These are phyloP conservation scores for Gonioctena quinquepunctata DNA, from an alignment of 1,140 invertebrate genomes.

Conservation along the genomic window DNA sequence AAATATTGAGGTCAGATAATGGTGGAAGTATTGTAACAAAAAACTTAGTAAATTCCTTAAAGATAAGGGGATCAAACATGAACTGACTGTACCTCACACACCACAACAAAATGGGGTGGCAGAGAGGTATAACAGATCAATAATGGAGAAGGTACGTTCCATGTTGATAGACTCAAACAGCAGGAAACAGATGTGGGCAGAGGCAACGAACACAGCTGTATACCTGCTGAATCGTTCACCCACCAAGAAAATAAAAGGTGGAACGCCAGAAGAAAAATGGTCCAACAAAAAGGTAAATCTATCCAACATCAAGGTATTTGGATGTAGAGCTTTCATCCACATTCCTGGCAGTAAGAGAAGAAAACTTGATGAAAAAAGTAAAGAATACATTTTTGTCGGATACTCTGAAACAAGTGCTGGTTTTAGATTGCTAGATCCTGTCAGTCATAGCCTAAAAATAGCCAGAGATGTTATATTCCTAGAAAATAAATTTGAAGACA, in stretches of 20 bases:
- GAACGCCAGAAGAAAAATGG: constrained; percentile 54
- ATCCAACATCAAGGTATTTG: constrained; percentile 47
- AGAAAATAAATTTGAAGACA: no score
- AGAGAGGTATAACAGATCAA: constrained; percentile 48
- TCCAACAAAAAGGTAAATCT: constrained; percentile 35
- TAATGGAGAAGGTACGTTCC: constrained; percentile 41
- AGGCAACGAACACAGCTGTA: constrained; percentile 48
- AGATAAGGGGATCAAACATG: constrained; percentile 48
- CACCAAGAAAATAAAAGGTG: constrained; percentile 42
- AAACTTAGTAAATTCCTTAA: constrained; percentile 36
- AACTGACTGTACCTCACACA: constrained; percentile 51
- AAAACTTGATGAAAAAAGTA: constrained; percentile 50
- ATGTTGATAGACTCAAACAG: constrained; percentile 48
- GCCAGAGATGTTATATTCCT: neutral
- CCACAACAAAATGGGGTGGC: constrained; percentile 56
- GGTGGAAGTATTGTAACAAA: constrained; percentile 50
- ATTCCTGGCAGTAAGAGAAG: constrained; percentile 49
- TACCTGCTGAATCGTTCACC: constrained; percentile 50
- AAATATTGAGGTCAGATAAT: constrained; percentile 40
- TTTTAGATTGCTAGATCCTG: constrained; percentile 46
- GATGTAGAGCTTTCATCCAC: constrained; percentile 53
- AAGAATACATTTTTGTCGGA: constrained; percentile 54
- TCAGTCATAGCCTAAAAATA: constrained; percentile 9
- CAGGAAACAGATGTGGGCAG: constrained; percentile 48
- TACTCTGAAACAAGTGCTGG: constrained; percentile 53